phyloP scores from a whole-genome alignment of 1,140 invertebrate genomes.

The Neodiprion virginianus region DNA sequence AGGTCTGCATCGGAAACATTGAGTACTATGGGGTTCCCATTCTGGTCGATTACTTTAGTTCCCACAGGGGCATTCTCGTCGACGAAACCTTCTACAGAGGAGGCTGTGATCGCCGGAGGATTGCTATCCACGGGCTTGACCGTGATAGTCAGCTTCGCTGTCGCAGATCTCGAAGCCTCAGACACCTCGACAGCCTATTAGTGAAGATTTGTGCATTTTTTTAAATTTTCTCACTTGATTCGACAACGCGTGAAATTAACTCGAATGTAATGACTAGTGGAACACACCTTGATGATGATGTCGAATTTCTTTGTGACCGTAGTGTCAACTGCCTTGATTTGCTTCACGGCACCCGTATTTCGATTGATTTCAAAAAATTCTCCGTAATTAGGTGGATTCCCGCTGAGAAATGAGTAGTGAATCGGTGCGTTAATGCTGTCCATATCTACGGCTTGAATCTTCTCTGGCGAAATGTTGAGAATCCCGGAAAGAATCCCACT shows the following conservation, averaged over 20 bases:
- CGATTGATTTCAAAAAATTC: conserved; percentile 87
- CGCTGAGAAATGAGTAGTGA: conserved; percentile 81
- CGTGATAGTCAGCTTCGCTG: conserved; percentile 80
- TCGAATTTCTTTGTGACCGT: conserved; percentile 75
- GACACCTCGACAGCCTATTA: conserved; percentile 81
- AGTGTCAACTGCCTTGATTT: conserved; percentile 81
- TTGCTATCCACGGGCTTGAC: conserved; percentile 86
- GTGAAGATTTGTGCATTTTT: neutral
- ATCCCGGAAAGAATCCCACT: conserved; percentile 82
- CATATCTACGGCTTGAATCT: conserved; percentile 87
- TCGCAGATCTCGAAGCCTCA: conserved; percentile 77
- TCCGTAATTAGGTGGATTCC: conserved; percentile 75
- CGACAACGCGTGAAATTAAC: too few species aligned
- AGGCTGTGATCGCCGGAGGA: conserved; percentile 78
- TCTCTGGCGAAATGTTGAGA: conserved; percentile 83
- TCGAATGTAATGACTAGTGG: too few species aligned
- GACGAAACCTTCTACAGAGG: conserved; percentile 78
- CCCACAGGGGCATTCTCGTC: conserved; percentile 86
- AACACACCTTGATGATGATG: conserved; percentile 74
- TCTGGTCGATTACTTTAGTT: conserved; percentile 76
- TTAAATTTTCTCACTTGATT: too few species aligned
- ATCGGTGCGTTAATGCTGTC: conserved; percentile 85
- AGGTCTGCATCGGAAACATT: conserved; percentile 83
- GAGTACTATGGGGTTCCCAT: conserved; percentile 72
- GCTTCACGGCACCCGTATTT: conserved; percentile 79